Evolutionary conservation across 2,888 invertebrate species (phyloP).

Genomic region (Xylocampa areola): DNA sequence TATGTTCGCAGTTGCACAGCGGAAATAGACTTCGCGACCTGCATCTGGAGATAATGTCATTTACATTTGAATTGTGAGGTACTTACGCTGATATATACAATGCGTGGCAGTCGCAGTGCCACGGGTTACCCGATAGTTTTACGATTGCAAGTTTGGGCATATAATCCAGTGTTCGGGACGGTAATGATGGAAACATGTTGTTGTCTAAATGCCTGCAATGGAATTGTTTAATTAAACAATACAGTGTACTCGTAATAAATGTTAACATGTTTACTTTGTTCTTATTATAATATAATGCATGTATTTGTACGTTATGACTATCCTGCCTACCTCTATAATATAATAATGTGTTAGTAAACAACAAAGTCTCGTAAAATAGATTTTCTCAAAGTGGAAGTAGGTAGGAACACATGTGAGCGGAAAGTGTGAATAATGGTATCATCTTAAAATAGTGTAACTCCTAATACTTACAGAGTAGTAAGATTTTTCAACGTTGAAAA

Average conservation of each 20-base stretch:
- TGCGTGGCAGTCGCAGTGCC: conserved; percentile 95
- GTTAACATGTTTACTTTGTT: no score
- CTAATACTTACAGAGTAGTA: conserved; percentile 91
- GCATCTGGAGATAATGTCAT: conserved; percentile 49
- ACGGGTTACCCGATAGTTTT: conserved; percentile 93
- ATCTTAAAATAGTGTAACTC: no score
- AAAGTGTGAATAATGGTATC: not conserved
- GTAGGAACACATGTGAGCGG: not conserved
- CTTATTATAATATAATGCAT: no score
- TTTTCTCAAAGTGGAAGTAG: not conserved
- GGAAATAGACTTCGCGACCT: conserved; percentile 45
- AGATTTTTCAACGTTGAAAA: conserved; percentile 91
- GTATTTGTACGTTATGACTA: not conserved
- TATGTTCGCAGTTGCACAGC: conserved; percentile 29
- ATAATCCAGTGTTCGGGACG: conserved; percentile 91
- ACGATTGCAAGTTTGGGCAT: conserved; percentile 91
- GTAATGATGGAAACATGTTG: conserved; percentile 92
- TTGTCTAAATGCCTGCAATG: conserved; percentile 92
- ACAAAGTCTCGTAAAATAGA: no score
- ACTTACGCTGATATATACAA: conserved; percentile 92
- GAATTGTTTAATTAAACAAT: conserved; percentile 1
- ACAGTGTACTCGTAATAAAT: not conserved
- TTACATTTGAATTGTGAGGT: conserved; percentile 45
- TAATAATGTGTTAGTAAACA: no score
- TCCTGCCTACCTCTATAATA: no score